Percentiles rank a stretch among this genome's conserved stretches.
Evolutionary conservation across 2,888 invertebrate genomes (phyloP).

Genomic region (Tipula lateralis): DNA sequence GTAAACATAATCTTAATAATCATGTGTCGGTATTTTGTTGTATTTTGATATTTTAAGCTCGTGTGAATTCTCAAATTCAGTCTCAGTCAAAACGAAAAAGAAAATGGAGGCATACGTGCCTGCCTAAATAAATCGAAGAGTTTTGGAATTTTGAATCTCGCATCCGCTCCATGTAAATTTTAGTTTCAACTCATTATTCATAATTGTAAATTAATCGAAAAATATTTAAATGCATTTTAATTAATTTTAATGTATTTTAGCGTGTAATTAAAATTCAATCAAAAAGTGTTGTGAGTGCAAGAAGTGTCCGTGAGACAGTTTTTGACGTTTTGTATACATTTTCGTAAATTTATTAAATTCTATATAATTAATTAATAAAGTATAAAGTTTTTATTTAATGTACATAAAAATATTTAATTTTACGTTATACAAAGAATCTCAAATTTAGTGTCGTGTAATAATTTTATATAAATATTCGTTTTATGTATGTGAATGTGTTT

Average conservation of each 20-base stretch:
- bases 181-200: not conserved
- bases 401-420: not conserved
- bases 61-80: not conserved
- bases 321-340: not conserved
- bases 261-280: not conserved
- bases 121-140: not conserved
- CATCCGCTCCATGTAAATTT: not conserved
- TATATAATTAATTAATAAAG: not conserved
- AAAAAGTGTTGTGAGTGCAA: not conserved
- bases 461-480: not conserved
- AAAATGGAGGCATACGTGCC: conserved; percentile 26
- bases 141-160: not conserved
- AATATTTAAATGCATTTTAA: not conserved
- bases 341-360: not conserved
- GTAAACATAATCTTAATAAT: not conserved
- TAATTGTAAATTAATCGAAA: not conserved
- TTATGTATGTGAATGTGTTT: not conserved
- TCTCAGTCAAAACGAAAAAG: not conserved
- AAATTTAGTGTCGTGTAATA: not conserved
- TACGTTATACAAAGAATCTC: not conserved
- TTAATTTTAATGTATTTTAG: not conserved
- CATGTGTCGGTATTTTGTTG: not conserved
- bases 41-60: not conserved
- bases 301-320: not conserved
- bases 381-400: not conserved